These are phyloP conservation scores for Engystomops pustulosus DNA, from an alignment of 2,113 vertebrate species.

Conservation along the genomic window DNA sequence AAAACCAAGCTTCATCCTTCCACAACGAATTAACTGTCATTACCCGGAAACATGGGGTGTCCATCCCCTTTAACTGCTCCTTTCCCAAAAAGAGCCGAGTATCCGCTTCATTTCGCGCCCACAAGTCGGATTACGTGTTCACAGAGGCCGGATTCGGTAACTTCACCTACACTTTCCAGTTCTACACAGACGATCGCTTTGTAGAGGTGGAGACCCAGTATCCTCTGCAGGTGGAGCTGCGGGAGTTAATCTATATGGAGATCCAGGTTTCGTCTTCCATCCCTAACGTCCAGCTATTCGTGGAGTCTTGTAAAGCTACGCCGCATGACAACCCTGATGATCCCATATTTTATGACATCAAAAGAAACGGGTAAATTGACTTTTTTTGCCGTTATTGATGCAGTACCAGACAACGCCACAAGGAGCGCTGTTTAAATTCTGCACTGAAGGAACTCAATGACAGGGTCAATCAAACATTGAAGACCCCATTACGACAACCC, in stretches of 20 bases:
- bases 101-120: slow-evolving; percentile 65
- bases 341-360: slow-evolving; percentile 67
- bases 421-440: not conserved
- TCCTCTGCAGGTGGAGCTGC: slow-evolving; percentile 70
- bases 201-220: slow-evolving; percentile 61
- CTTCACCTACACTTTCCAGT: slow-evolving; percentile 73
- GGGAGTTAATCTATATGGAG: slow-evolving; percentile 70
- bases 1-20: slow-evolving; percentile 70
- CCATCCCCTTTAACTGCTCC: slow-evolving; percentile 71
- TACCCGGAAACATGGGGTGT: slow-evolving; percentile 63
- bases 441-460: too few relatives aligned
- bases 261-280: slow-evolving; percentile 68
- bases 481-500: not conserved
- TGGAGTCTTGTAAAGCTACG: slow-evolving; percentile 77
- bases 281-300: slow-evolving; percentile 67
- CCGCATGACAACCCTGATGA: slow-evolving; percentile 69
- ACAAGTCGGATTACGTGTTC: slow-evolving; percentile 71
- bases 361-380: slow-evolving; percentile 70
- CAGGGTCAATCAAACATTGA: not conserved
- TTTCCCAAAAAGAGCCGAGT: slow-evolving; percentile 70
- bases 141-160: slow-evolving; percentile 73
- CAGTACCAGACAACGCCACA: not conserved
- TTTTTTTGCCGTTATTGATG: not conserved
- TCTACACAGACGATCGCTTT: slow-evolving; percentile 66
- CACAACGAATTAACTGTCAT: slow-evolving; percentile 62